Conservation (phyloP, 2,888 invertebrate genomes). For the Ischnus inquisitorius region DNA sequence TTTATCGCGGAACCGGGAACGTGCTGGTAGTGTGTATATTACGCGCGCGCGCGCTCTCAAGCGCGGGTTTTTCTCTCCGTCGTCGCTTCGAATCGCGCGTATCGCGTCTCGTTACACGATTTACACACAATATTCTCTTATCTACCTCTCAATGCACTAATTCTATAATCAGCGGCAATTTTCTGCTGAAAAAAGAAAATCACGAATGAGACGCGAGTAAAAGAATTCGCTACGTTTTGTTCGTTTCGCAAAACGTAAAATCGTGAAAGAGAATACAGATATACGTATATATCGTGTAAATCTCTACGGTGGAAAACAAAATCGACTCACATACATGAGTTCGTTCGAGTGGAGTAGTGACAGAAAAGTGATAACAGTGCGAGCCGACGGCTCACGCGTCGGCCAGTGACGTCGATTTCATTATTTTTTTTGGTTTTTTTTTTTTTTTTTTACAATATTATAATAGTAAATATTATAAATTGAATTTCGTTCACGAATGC, state of each 20-base stretch:
- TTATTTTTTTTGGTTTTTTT: constrained; percentile 20
- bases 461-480: background rate
- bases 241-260: background rate
- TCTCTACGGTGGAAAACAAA: background rate
- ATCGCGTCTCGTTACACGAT: background rate
- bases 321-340: constrained; percentile 7
- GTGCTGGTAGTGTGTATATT: constrained; percentile 31
- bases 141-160: constrained; percentile 10
- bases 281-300: background rate
- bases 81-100: background rate
- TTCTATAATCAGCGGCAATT: background rate
- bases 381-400: constrained; percentile 44
- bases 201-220: background rate
- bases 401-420: constrained; percentile 41
- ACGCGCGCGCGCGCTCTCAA: constrained; percentile 28
- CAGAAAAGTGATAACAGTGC: constrained; percentile 57
- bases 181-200: background rate
- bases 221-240: background rate
- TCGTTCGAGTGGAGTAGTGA: constrained; percentile 37
- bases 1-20: constrained; percentile 52
- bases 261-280: constrained; percentile 2
- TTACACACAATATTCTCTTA: background rate
- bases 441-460: constrained; percentile 1
- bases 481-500: background rate
- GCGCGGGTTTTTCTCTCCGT: background rate